Evolutionary conservation across 2,113 vertebrate species (phyloP), one percentile per base, ranked within the genome.

Genomic region (Pygoscelis antarcticus): DNA sequence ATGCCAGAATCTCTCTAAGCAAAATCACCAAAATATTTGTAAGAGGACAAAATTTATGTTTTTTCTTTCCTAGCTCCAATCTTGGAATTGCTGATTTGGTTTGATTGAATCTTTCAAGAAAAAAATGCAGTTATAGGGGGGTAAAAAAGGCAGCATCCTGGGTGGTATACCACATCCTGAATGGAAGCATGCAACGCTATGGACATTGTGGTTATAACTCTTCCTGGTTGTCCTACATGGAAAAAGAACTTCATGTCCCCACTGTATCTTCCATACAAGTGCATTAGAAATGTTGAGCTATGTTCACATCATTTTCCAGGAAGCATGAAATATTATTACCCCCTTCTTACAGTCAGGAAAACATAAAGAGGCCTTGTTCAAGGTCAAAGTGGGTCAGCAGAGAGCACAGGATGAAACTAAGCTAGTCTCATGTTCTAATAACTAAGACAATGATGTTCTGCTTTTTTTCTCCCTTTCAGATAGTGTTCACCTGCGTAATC

Each of bases 351-450:
- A 4, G 49, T 38, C 57, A 85, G 52, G 29, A 85, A 85, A 78
- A 79, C 78, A 88, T 87, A 60, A 91, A 94, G 46, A 68, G 47
- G 38, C 38, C 57, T 93, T 71, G 51, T 55, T 71, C 78, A 92
- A 91, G 87, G 72, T 84, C 80, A 66, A 23, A 87, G 30, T 68
- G 85, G 90, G 66, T 76, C 92, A 94, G 29, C 52, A 84, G 92
- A 96, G 38, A 93, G 69, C 36, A 87, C 52, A 47, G 30, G 44
- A 75, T 79, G 40, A 85, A 90, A 90, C 23, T 7, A 85, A 92
- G 36, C 26, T 85, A 40, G 13, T 76, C 32, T 88, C 40, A 57
- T 52, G 14, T 75, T 92, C 71, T 92, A 71, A 72, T 94, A 90
- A 88, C 79, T 65, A 60, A 55, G 30, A 64, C 17, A 55, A 54